Percentiles rank a stretch among this genome's conserved stretches.
Evolutionary conservation across 2,113 vertebrate species (phyloP).

Genomic region (Perca flavescens): DNA sequence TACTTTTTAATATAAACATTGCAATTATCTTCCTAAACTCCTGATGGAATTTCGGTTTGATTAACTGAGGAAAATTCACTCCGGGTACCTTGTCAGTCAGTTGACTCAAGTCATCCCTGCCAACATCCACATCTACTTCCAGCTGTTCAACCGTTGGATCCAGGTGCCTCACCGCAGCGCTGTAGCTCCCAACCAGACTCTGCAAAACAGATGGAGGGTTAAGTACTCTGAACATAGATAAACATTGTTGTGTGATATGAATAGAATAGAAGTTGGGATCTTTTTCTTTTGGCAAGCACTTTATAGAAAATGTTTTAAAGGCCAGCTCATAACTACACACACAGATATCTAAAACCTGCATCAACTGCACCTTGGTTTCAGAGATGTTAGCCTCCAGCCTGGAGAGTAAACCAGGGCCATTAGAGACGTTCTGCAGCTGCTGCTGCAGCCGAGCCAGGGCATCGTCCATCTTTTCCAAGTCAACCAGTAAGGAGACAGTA

Average conservation of each 20-base stretch:
- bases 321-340: neutral
- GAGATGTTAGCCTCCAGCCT: constrained; percentile 82
- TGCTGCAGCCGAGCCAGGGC: constrained; percentile 80
- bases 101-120: constrained; percentile 79
- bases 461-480: constrained; percentile 77
- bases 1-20: neutral
- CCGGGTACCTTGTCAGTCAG: constrained; percentile 86
- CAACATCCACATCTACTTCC: constrained; percentile 78
- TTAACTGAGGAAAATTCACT: neutral
- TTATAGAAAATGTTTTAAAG: neutral
- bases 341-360: neutral
- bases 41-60: constrained; percentile 10
- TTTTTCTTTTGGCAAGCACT: neutral
- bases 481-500: constrained; percentile 81
- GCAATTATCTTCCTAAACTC: neutral
- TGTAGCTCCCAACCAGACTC: constrained; percentile 79
- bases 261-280: neutral
- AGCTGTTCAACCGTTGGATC: constrained; percentile 78
- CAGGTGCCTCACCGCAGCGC: constrained; percentile 73
- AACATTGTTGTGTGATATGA: neutral
- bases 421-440: constrained; percentile 77
- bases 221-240: neutral
- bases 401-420: constrained; percentile 51
- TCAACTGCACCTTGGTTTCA: constrained; percentile 82
- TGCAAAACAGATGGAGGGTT: constrained; percentile 64